Evolutionary conservation across 2,888 invertebrate genomes (phyloP).

Genomic region (Tipula helvola): DNA sequence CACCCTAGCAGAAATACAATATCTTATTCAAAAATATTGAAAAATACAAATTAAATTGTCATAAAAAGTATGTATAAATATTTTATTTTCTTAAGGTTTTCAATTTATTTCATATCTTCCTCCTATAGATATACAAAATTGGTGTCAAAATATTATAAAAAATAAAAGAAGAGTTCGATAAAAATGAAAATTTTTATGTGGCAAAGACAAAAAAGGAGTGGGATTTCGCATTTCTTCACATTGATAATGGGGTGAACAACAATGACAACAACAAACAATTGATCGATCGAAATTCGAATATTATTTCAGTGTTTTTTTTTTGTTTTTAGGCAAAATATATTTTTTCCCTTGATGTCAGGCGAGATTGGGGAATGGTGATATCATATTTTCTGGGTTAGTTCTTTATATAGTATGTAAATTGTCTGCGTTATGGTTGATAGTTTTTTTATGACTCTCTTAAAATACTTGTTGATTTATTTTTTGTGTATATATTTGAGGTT

Average conservation of each 20-base stretch:
- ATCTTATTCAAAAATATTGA: background rate
- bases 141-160: background rate
- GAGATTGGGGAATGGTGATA: background rate
- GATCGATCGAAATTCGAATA: background rate
- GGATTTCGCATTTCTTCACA: background rate
- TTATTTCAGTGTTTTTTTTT: too few relatives aligned
- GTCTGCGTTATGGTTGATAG: background rate
- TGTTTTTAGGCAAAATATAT: background rate
- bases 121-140: background rate
- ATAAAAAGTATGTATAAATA: background rate
- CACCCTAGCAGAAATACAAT: background rate
- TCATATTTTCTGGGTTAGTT: background rate
- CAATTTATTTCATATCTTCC: background rate
- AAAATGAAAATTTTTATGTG: background rate
- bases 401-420: background rate
- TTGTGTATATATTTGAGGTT: background rate
- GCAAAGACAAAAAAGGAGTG: background rate
- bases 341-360: background rate
- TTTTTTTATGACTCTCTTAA: background rate
- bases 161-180: background rate
- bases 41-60: background rate
- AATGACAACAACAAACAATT: background rate
- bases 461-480: background rate
- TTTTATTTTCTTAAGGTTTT: background rate
- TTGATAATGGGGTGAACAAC: background rate